Percentiles rank a stretch among this genome's conserved stretches.
Conservation (phyloP, 2,888 invertebrate species). For the Agrilus cyanescens region DNA sequence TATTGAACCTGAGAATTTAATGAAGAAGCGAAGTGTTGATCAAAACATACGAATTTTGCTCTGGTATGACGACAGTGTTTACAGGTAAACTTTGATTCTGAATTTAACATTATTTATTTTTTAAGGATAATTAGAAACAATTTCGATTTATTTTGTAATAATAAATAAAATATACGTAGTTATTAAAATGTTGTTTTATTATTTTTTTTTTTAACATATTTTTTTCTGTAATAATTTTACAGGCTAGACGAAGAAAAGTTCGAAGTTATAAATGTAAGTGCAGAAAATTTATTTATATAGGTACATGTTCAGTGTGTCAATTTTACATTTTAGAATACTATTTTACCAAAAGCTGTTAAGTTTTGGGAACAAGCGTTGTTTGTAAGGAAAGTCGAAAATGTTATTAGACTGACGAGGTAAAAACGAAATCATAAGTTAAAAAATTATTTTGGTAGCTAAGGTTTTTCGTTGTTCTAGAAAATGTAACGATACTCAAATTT, state of each 20-base stretch:
- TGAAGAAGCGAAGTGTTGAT: conserved; percentile 67
- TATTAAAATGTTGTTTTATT: not conserved
- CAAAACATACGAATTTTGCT: conserved; percentile 76
- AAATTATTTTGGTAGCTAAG: not conserved
- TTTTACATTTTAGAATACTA: conserved; percentile 55
- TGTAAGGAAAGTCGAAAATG: conserved; percentile 75
- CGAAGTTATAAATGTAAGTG: conserved; percentile 81
- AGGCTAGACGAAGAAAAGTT: conserved; percentile 77
- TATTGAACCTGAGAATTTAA: conserved; percentile 64
- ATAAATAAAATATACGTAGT: not conserved
- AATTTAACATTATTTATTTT: no score
- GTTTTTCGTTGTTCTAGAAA: conserved; percentile 45
- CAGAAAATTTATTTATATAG: not conserved
- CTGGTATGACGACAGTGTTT: conserved; percentile 79
- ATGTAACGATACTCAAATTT: conserved; percentile 79
- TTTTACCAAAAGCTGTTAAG: conserved; percentile 79
- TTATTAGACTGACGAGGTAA: conserved; percentile 82
- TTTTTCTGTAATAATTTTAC: conserved; percentile 34
- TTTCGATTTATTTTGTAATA: not conserved
- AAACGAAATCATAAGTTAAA: no score
- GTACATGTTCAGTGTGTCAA: no score
- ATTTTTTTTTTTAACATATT: not conserved
- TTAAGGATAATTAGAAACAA: not conserved
- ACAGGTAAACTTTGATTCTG: conserved; percentile 65
- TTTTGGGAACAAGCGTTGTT: conserved; percentile 90